Conservation (phyloP, 2,113 vertebrate species). For the Centropus bengalensis region DNA sequence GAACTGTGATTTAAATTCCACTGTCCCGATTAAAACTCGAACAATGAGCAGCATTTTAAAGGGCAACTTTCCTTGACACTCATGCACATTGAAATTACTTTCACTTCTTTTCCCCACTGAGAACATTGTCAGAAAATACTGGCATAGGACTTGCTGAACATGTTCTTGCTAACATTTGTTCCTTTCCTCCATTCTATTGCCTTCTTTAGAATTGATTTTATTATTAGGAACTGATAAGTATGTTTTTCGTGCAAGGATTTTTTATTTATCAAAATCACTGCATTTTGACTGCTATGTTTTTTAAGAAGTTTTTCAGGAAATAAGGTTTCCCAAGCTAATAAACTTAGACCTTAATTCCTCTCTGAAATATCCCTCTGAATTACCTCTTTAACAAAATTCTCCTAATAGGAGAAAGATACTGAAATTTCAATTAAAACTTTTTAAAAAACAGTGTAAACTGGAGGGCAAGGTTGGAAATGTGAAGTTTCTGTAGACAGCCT, state of each 20-base stretch:
- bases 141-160: not conserved
- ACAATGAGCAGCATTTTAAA: not conserved
- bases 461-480: not conserved
- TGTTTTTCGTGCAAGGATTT: not conserved
- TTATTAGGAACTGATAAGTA: not conserved
- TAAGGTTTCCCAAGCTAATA: not conserved
- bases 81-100: not conserved
- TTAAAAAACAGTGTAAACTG: not conserved
- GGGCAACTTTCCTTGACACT: not conserved
- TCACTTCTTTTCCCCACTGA: not conserved
- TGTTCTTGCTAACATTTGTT: not conserved
- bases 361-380: not conserved
- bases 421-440: not conserved
- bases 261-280: not conserved
- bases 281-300: not conserved
- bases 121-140: not conserved
- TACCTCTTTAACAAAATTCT: not conserved
- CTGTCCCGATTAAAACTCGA: not conserved
- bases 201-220: not conserved
- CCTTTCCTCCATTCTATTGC: not conserved
- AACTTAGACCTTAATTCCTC: not conserved
- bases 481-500: not conserved
- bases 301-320: not conserved
- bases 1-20: not conserved
- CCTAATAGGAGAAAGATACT: not conserved